phyloP scores from a whole-genome alignment of 2,888 invertebrate species.

The Parnassius orleans region DNA sequence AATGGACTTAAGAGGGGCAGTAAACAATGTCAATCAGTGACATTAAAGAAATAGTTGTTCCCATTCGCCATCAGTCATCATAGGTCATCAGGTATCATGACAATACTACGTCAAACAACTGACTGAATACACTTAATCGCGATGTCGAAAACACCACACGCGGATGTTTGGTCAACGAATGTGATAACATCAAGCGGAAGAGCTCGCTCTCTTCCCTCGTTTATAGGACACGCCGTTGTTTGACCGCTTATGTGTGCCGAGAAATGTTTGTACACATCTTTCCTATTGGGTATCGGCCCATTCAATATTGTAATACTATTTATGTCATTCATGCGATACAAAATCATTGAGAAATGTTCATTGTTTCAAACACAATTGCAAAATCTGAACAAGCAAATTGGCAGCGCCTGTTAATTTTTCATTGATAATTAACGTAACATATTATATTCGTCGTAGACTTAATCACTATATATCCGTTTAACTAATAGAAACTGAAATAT shows the following conservation, averaged over 20 bases:
- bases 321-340: constrained; percentile 10
- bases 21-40: too few relatives aligned
- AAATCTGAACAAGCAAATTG: too few relatives aligned
- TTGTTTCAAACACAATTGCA: constrained; percentile 19
- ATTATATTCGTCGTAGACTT: too few relatives aligned
- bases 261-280: constrained; percentile 20
- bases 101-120: too few relatives aligned
- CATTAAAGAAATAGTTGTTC: neutral
- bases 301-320: constrained; percentile 11
- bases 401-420: neutral
- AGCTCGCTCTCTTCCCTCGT: constrained; percentile 13
- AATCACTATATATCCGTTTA: too few relatives aligned
- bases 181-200: constrained; percentile 36
- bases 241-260: constrained; percentile 2
- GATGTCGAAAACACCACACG: constrained; percentile 33
- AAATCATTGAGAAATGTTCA: constrained; percentile 15
- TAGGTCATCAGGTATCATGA: too few relatives aligned
- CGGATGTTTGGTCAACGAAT: constrained; percentile 44
- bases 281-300: neutral
- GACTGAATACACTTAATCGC: constrained; percentile 7
- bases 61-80: neutral
- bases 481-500: too few relatives aligned
- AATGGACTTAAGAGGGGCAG: too few relatives aligned
- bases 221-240: constrained; percentile 16
- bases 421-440: neutral